Conservation (phyloP, 2,888 invertebrate species). For the Leptinotarsa haldemani region DNA sequence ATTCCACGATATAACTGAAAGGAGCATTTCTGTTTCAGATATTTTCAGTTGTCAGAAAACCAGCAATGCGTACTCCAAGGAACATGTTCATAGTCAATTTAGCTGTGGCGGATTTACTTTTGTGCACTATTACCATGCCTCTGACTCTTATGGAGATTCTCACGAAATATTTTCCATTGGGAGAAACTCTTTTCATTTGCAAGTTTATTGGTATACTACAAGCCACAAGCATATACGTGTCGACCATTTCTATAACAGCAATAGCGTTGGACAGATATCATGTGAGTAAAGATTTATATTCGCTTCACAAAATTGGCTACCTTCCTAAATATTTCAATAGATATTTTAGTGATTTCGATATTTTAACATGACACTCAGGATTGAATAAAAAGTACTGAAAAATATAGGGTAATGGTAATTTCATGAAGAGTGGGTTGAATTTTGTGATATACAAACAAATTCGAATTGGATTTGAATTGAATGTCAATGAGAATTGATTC, state of each 20-base stretch:
- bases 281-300: slow-evolving; percentile 64
- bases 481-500: no score
- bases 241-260: slow-evolving; percentile 93
- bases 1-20: no score
- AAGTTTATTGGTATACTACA: slow-evolving; percentile 89
- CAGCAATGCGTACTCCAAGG: slow-evolving; percentile 90
- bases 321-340: background rate
- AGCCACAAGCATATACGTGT: slow-evolving; percentile 92
- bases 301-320: background rate
- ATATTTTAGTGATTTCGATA: background rate
- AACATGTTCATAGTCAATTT: slow-evolving; percentile 94
- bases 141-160: slow-evolving; percentile 88
- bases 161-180: slow-evolving; percentile 88
- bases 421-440: no score
- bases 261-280: slow-evolving; percentile 89
- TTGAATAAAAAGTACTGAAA: no score
- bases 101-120: slow-evolving; percentile 84
- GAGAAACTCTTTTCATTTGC: slow-evolving; percentile 81
- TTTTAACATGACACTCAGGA: background rate
- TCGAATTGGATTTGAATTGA: no score
- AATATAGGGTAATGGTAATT: no score
- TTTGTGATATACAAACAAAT: no score
- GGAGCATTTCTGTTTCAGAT: slow-evolving; percentile 58
- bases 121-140: slow-evolving; percentile 92
- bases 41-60: slow-evolving; percentile 80